Base-by-base conservation (phyloP, 2,888 invertebrate genomes). In the Drosophila meridiana region DNA sequence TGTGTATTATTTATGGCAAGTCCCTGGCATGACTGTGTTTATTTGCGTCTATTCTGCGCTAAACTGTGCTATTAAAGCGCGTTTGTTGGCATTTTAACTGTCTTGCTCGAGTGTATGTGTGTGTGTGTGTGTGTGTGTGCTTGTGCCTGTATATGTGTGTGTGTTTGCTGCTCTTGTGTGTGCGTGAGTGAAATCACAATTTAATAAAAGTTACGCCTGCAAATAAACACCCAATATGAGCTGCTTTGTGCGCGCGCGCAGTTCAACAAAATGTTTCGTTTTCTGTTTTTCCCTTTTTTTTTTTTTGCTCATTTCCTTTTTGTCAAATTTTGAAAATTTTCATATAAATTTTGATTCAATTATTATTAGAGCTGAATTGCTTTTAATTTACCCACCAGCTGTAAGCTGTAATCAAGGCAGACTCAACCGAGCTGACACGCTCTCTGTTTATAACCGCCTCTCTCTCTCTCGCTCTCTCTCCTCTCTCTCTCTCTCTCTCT, bases 1-100 rank as follows among this genome's bases (percentile, higher is more conserved):
- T 70, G 55, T 78, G 57, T 65, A 79, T 76, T 70, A 80, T 80
- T 79, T 80, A 80, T 78, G 79, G 76, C 79, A 59, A 69, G 82
- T 73, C 76, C 82, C 79, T 80, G 79, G 82, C 66, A 82, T 88
- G 88, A 75, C 80, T 85, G 73, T 85, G 79, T 88, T 89, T 90
- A 89, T 90, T 89, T 89, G 82, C 80, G 80, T 82, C 86, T 85
- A 88, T 90, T 89, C 85, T 90, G 76, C 81, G 90, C 85, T 90
- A 85, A 90, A 90, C 90, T 82, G 86, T 78, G 87, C 80, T 82
- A 88, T 87, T 88, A 88, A 82, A 88, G 83, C 82, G 82, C 82
- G 77, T 87, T 89, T 89, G 90, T 87, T 90, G 86, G 78, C 84
- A 79, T 89, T 84, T 83, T 83, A 83, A 88, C 76, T 74, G 82